Percentiles rank a stretch among this genome's conserved stretches.
phyloP scores from a whole-genome alignment of 2,888 invertebrate species.

The Metopia argyrocephala region DNA sequence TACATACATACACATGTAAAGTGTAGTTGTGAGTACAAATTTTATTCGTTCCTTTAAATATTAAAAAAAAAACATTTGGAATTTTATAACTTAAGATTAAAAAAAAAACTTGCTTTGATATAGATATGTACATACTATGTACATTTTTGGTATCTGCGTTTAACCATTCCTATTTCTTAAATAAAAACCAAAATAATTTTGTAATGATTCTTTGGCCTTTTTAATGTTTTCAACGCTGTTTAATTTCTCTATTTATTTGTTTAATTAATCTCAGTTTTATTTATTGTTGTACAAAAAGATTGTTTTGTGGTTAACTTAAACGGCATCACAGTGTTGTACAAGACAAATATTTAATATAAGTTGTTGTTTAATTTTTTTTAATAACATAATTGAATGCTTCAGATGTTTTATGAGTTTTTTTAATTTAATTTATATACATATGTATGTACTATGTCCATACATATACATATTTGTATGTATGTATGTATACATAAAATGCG shows the following conservation, averaged over 20 bases:
- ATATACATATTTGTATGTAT: too few species aligned
- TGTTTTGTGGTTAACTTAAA: slow-evolving; percentile 43
- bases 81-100: slow-evolving; percentile 31
- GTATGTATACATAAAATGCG: too few species aligned
- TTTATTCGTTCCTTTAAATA: slow-evolving; percentile 18
- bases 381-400: neutral
- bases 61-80: slow-evolving; percentile 19
- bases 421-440: too few species aligned
- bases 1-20: too few species aligned
- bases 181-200: neutral
- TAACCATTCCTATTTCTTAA: neutral
- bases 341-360: slow-evolving; percentile 63
- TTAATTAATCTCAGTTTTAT: neutral
- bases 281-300: slow-evolving; percentile 24
- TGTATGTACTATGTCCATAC: too few species aligned
- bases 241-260: neutral
- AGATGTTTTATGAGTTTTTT: too few species aligned
- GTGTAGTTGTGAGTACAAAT: too few species aligned
- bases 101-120: neutral
- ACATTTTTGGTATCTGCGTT: neutral
- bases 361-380: slow-evolving; percentile 7
- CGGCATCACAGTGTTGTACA: slow-evolving; percentile 60
- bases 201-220: slow-evolving; percentile 56
- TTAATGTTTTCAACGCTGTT: slow-evolving; percentile 29
- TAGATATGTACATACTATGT: neutral